Conservation (phyloP, 1,140 invertebrate species). For the Elysia chlorotica region DNA sequence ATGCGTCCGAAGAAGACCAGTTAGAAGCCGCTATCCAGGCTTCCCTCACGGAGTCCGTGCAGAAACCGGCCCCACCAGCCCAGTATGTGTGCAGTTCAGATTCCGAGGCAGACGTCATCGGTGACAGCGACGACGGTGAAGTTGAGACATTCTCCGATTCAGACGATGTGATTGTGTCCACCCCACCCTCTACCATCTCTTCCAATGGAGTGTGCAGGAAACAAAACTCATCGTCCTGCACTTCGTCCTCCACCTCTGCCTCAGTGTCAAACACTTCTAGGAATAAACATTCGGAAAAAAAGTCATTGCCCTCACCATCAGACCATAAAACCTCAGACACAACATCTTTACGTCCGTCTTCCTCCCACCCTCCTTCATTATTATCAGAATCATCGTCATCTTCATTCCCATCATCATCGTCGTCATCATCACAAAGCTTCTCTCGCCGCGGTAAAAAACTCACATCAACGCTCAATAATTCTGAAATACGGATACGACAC, state of each 20-base stretch:
- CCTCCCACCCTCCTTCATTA: not conserved
- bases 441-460: too few species aligned
- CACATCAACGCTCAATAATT: too few species aligned
- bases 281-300: not conserved
- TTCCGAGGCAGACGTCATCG: conserved; percentile 25
- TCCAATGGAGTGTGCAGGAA: conserved; percentile 1
- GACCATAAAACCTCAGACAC: too few species aligned
- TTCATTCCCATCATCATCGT: not conserved
- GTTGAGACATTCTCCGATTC: conserved; percentile 61
- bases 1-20: conserved; percentile 64
- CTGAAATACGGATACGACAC: too few species aligned
- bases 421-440: not conserved
- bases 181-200: not conserved
- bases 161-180: conserved; percentile 27
- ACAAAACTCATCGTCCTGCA: not conserved
- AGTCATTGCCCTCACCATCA: too few species aligned
- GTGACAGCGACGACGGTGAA: conserved; percentile 48
- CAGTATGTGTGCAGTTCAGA: conserved; percentile 20
- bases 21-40: conserved; percentile 64
- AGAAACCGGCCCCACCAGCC: conserved; percentile 6
- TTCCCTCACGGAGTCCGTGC: conserved; percentile 46
- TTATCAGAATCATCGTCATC: not conserved
- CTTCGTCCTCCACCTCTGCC: not conserved
- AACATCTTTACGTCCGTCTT: not conserved
- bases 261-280: not conserved